Percentiles rank a stretch among this genome's conserved stretches.
Evolutionary conservation across 2,888 invertebrate species (phyloP).

Genomic region (Kryphioiulus occultus): DNA sequence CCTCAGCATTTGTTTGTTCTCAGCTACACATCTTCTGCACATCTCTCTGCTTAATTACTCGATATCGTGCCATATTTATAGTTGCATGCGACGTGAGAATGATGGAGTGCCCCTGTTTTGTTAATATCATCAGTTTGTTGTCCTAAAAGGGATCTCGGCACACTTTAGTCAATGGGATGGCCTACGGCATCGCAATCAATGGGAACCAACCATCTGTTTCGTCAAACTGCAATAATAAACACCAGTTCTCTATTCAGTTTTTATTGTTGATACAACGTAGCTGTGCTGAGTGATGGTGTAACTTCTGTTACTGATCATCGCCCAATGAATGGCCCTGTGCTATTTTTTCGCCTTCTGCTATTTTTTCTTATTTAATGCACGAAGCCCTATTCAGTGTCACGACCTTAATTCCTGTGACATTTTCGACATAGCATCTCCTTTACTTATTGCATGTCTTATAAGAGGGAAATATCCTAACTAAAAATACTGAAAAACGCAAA

Average conservation of each 20-base stretch:
- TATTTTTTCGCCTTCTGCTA: neutral
- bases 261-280: neutral
- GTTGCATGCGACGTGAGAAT: neutral
- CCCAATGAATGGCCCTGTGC: neutral
- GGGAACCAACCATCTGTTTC: neutral
- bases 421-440: neutral
- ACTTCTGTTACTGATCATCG: neutral
- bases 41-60: neutral
- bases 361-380: neutral
- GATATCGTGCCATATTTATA: neutral
- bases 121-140: neutral
- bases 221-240: neutral
- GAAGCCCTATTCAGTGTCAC: neutral
- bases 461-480: no score
- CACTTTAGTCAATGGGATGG: conserved; percentile 11
- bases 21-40: neutral
- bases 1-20: neutral
- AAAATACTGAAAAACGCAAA: no score
- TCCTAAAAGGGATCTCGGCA: neutral
- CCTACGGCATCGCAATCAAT: neutral
- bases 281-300: neutral
- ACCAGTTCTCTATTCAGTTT: neutral
- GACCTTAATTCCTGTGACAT: no score
- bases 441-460: no score
- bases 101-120: neutral